Evolutionary conservation across 2,888 invertebrate species (phyloP), one percentile per base, ranked within the genome.

Genomic region (Uropetala carovei): DNA sequence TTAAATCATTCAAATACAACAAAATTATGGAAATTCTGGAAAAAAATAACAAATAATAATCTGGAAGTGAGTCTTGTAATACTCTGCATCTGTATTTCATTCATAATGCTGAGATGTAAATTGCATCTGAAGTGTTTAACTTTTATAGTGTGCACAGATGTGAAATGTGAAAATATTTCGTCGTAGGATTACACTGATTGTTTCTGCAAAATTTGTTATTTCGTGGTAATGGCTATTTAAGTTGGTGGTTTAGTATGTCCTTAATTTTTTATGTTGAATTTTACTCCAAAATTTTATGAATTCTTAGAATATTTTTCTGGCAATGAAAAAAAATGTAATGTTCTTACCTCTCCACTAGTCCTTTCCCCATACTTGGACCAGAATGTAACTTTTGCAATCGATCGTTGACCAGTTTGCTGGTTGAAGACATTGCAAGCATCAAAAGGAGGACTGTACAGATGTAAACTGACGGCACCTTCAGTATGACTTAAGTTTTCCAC

Each of bases 381-480:
- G 95, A 99, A 99, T 0, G 99, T 99, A 68, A 99, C 98, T 92
- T 96, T 96, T 92, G 96, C 96, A 84, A 95, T 95, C 0, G 97
- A 96, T 82, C 96, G 96, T 93, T 97, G 97, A 18, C 99, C 99
- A 0, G 98, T 98, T 93, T 97, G 97, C 94, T 98, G 97, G 94
- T 99, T 99, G 94, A 99, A 99, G 59, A 98, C 97, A 59, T 97
- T 96, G 95, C 99, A 99, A 93, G 96, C 96, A 93, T 97, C 96
- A 94, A 98, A 99, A 0, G 99, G 99, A 0, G 99, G 99, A 93
- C 98, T 98, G 95, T 99, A 99, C 4, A 99, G 96, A 94, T 99
- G 99, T 57, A 99, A 96, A 10, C 98, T 99, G 0, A 99, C 98
- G 0, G 99, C 98, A 0, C 97, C 96, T 94, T 99, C 98, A 0